Conservation (phyloP, 2,113 vertebrate species). For the Smithornis capensis region DNA sequence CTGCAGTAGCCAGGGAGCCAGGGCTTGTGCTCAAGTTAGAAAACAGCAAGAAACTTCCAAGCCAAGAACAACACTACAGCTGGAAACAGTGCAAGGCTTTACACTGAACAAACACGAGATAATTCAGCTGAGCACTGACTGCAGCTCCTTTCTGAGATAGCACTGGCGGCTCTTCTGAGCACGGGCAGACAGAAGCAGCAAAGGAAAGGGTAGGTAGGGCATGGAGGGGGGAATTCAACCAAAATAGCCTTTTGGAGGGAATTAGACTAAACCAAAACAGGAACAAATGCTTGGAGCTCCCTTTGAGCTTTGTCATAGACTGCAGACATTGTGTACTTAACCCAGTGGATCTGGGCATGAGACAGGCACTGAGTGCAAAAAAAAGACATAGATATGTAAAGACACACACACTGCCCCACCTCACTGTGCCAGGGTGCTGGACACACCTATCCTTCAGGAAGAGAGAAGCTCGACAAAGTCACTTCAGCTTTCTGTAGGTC, state of each 20-base stretch:
- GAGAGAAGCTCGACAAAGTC: neutral
- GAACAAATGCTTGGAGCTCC: neutral
- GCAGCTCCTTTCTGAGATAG: slow-evolving; percentile 10
- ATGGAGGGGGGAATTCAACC: neutral
- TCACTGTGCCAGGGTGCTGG: neutral
- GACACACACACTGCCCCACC: neutral
- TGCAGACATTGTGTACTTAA: neutral
- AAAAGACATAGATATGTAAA: fast-evolving
- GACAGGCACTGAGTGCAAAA: neutral
- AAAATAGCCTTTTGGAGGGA: neutral
- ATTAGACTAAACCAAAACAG: neutral
- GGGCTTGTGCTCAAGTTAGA: neutral
- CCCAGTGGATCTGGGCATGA: neutral
- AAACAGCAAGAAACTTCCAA: neutral
- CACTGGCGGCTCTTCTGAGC: neutral
- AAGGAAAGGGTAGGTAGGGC: neutral
- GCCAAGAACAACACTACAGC: slow-evolving; percentile 44
- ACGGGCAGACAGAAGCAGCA: neutral
- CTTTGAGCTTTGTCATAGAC: neutral
- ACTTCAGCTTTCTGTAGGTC: neutral
- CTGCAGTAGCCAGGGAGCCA: neutral
- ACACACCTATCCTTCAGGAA: neutral
- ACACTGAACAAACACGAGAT: slow-evolving; percentile 9
- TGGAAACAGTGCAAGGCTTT: neutral
- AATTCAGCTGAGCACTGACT: neutral